Evolutionary conservation across 30 jellyfish, hydroid and myxozoan genomes (phyloP), one percentile per base, ranked within the genome.

Genomic region (Hydractinia symbiolongicarpus): DNA sequence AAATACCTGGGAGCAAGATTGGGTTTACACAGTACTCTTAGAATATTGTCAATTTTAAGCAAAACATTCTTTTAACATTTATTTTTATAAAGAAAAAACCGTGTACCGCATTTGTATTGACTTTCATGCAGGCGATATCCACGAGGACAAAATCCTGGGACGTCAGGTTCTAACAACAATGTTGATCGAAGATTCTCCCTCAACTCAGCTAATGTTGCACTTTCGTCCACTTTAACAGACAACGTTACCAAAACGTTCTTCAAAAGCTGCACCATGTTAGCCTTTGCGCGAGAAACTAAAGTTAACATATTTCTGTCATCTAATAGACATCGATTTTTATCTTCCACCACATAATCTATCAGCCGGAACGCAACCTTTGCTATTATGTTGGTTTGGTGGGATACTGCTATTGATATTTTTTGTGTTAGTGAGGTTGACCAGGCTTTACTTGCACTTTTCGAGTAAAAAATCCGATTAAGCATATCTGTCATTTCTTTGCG

Each of bases 391-490:
- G 62, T 30, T 7, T 21, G 50, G 76, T 75, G 83, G 8, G 19
- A 14, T 7, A 75, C 50, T 17, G 83, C 76, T 17, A 75, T 19
- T 4, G 83, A 5, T n/a, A 75, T 75, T 7, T 30, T 51, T 53
- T 75, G 83, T 19, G 78, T 75, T 75, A 13, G 76, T 75, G 83
- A 75, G 54, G 77, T 54, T 10, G 83, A 75, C 83, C 83, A 75
- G 40, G 83, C 74, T 17, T 75, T 75, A 9, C 30, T 75, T 6
- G 83, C 83, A 8, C 50, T 54, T 5, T 75, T 77, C 9, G 83
- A 75, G 17, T 75, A 75, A 53, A 75, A 75, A 5, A 75, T 75
- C 30, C 55, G 4, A 15, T 53, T 17, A 15, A 75, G 81, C 50
- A 75, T 51, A 10, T 15, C 51, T 7, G 83, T 4, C 19, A 75